These are phyloP conservation scores for Burhinus bistriatus DNA, from an alignment of 2,113 vertebrate species.

Conservation along the genomic window DNA sequence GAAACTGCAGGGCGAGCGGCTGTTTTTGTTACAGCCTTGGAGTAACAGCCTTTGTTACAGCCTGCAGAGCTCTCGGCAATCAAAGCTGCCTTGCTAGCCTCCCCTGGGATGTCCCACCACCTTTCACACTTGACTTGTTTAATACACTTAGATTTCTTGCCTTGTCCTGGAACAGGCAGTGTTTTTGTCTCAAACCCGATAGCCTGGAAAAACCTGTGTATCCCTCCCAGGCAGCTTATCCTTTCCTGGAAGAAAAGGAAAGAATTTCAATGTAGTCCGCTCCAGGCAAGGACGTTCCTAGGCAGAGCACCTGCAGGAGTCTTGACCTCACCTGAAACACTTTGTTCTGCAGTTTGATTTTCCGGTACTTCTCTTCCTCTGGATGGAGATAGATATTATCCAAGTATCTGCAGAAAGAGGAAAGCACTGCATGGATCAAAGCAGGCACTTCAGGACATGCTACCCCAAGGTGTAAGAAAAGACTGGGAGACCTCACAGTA, in stretches of 20 bases:
- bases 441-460: neutral
- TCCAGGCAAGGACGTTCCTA: neutral
- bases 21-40: neutral
- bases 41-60: neutral
- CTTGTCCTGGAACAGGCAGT: conserved; percentile 82
- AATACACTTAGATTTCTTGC: conserved; percentile 55
- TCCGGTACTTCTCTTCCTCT: conserved; percentile 89
- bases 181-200: conserved; percentile 82
- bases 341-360: conserved; percentile 92
- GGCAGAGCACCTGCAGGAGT: neutral
- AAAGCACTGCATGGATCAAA: neutral
- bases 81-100: neutral
- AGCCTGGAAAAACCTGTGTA: conserved; percentile 85
- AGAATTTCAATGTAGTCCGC: neutral
- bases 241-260: conserved; percentile 80
- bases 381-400: conserved; percentile 92
- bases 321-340: conserved; percentile 86
- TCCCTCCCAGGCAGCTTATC: conserved; percentile 84
- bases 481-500: neutral
- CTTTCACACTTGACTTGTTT: too few relatives aligned
- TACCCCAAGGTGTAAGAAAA: neutral
- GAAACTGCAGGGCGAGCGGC: neutral
- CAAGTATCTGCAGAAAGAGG: conserved; percentile 79
- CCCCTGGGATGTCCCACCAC: neutral
- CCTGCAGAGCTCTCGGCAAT: neutral